Evolutionary conservation across 2,888 invertebrate genomes (phyloP).

Genomic region (Oeneis ivallda): DNA sequence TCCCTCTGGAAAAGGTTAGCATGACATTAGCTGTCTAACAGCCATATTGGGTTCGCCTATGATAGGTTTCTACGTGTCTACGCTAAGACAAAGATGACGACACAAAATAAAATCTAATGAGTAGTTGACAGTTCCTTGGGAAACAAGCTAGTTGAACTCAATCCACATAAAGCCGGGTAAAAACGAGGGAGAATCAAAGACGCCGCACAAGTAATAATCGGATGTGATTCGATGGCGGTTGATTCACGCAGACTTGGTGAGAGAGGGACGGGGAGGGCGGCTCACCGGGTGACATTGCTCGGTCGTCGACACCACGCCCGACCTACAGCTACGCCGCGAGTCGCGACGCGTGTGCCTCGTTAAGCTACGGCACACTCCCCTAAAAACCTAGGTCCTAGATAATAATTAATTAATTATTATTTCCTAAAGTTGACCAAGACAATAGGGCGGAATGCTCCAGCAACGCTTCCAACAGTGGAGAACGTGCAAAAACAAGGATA

Average conservation of each 20-base stretch:
- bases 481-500: too few relatives aligned
- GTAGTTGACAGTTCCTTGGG: too few relatives aligned
- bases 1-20: too few relatives aligned
- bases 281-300: slow-evolving; percentile 76
- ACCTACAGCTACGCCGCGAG: slow-evolving; percentile 67
- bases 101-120: too few relatives aligned
- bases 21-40: too few relatives aligned
- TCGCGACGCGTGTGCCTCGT: slow-evolving; percentile 49
- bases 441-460: too few relatives aligned
- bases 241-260: slow-evolving; percentile 48
- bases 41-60: too few relatives aligned
- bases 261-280: slow-evolving; percentile 47
- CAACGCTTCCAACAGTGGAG: too few relatives aligned
- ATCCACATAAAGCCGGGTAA: neutral
- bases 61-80: too few relatives aligned
- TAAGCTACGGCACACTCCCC: slow-evolving; percentile 59
- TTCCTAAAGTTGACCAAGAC: neutral
- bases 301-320: slow-evolving; percentile 74
- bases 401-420: neutral
- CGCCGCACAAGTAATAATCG: slow-evolving; percentile 55
- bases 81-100: too few relatives aligned
- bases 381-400: slow-evolving; percentile 33
- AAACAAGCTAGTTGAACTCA: neutral
- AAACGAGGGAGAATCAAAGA: slow-evolving; percentile 41
- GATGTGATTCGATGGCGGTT: slow-evolving; percentile 59